Evolutionary conservation across 2,888 invertebrate genomes (phyloP).

Genomic region (Lycophotia porphyrea): DNA sequence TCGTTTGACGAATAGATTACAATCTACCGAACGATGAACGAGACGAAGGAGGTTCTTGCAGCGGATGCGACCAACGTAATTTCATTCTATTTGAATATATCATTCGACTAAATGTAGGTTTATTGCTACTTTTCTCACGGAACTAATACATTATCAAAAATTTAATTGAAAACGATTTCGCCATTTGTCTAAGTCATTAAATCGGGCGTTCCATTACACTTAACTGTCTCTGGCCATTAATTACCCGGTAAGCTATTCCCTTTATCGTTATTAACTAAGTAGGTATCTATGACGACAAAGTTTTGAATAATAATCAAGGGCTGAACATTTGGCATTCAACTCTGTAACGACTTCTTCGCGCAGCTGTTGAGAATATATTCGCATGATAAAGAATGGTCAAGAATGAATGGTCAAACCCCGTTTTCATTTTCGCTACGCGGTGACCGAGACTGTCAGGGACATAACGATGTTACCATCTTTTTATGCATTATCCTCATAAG

Average conservation of each 20-base stretch:
- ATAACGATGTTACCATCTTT: slow-evolving; percentile 86
- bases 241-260: slow-evolving; percentile 75
- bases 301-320: slow-evolving; percentile 66
- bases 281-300: slow-evolving; percentile 44
- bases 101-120: slow-evolving; percentile 89
- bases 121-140: slow-evolving; percentile 90
- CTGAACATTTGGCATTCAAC: slow-evolving; percentile 74
- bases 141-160: slow-evolving; percentile 89
- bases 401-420: slow-evolving; percentile 85
- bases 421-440: slow-evolving; percentile 82
- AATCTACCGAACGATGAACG: slow-evolving; percentile 81
- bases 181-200: slow-evolving; percentile 85
- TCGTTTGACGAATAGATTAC: slow-evolving; percentile 87
- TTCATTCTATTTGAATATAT: slow-evolving; percentile 89
- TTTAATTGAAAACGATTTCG: slow-evolving; percentile 88
- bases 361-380: slow-evolving; percentile 79
- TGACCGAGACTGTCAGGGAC: slow-evolving; percentile 81
- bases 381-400: slow-evolving; percentile 84
- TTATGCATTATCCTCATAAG: slow-evolving; percentile 86
- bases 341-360: slow-evolving; percentile 75
- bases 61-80: slow-evolving; percentile 87
- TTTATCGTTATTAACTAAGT: slow-evolving; percentile 71
- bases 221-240: slow-evolving; percentile 74
- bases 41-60: slow-evolving; percentile 84
- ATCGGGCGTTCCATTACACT: slow-evolving; percentile 77